Evolutionary conservation across 2,113 vertebrate genomes (phyloP).

Genomic region (Dromiciops gliroides): DNA sequence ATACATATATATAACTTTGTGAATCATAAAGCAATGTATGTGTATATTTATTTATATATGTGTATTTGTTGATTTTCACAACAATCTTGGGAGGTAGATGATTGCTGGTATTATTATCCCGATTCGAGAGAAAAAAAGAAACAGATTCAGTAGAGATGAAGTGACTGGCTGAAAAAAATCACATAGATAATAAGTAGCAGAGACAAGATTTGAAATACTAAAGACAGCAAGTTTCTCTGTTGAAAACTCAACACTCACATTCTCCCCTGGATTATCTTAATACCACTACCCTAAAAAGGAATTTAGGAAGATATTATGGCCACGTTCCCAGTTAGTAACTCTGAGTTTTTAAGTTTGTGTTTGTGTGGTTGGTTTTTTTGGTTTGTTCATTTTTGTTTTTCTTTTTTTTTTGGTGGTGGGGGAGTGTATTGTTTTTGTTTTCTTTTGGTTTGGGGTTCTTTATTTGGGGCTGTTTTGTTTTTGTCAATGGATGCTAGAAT

Average conservation of each 20-base stretch:
- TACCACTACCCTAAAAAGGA: background rate
- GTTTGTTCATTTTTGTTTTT: background rate
- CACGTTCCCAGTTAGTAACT: background rate
- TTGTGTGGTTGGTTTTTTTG: too few species aligned
- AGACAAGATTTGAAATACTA: background rate
- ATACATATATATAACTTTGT: background rate
- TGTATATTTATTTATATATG: background rate
- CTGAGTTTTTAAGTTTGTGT: too few species aligned
- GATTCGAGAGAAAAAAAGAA: background rate
- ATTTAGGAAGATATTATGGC: background rate
- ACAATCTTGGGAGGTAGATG: background rate
- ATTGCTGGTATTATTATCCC: background rate
- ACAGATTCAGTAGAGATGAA: background rate
- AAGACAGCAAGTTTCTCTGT: background rate
- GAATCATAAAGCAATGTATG: background rate
- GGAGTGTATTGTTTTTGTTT: too few species aligned
- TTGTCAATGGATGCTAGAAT: background rate
- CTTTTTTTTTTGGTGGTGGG: too few species aligned
- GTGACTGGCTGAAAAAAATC: background rate
- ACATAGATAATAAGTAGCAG: background rate
- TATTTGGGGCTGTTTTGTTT: too few species aligned
- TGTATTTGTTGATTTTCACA: background rate
- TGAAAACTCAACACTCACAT: background rate
- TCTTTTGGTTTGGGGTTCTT: too few species aligned
- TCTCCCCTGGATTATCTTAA: background rate